Base-by-base conservation (phyloP, 2,113 vertebrate species). In the Lagopus leucura region DNA sequence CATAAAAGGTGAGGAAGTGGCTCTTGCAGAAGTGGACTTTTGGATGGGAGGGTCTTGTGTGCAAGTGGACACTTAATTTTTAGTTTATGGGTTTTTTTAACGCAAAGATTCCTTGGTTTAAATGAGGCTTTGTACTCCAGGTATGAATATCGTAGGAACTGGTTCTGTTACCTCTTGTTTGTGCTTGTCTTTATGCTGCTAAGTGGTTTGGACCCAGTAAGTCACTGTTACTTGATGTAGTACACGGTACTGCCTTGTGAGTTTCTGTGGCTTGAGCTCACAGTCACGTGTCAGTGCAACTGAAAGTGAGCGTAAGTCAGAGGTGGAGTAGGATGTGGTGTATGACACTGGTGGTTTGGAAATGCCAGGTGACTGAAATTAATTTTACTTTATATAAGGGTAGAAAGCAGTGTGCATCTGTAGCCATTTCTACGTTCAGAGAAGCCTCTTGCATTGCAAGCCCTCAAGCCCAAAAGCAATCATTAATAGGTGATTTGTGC, bases 1-100 rank as follows among this genome's bases (percentile, higher is more conserved):
- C 94, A 99, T 99, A 94, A 99, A 97, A 98, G 99, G 99, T 99
- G 80, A 96, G 67, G 2, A 90, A 96, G 84, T 50, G 28, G 5
- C 34, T 82, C 88, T 11, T 64, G 21, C 10, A 20, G 13, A 50
- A 77, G 17, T 20, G 34, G 36, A 27, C 2, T 87, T 91, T 79
- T 50, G 47, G 52, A 14, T 54, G 18, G 30, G 66, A 50, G 18
- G 30, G 54, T 55, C 27, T 36, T 52, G 24, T n/a, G 60, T 75
- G 43, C 34, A 65, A 60, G 7, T 21, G 3, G 71, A n/a, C 27
- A 8, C 10, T 52, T 65, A 6, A 8, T 74, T 88, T 88, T 57
- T 64, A 24, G 8, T 75, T 67, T 27, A 13, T 69, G 34, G 25
- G 1, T 58, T 81, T 82, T 45, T 81, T 79, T 42, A 89, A 63